Percentiles rank a stretch among this genome's conserved stretches.
phyloP scores from a whole-genome alignment of 2,797 vertebrate genomes.

The Pseudotriccus pelzelni region DNA sequence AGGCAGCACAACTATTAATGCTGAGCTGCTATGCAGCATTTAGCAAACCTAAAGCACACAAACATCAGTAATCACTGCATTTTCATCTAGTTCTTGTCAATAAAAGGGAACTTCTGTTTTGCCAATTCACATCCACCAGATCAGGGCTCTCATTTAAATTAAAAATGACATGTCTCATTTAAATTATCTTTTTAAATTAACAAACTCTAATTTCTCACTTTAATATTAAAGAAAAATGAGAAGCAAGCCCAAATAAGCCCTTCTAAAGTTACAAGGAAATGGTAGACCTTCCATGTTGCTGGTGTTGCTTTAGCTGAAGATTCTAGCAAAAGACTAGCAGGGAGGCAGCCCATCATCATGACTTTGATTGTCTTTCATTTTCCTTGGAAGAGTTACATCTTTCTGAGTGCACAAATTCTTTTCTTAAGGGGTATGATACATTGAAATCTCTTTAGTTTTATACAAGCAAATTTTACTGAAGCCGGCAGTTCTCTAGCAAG shows the following conservation, averaged over 20 bases:
- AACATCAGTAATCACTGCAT: background rate
- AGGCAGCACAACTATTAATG: background rate
- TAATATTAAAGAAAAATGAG: background rate
- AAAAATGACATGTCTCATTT: background rate
- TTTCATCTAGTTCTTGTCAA: background rate
- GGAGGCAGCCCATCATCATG: background rate
- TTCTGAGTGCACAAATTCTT: background rate
- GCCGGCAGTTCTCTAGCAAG: background rate
- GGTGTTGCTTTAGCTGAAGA: background rate
- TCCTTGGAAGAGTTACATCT: background rate
- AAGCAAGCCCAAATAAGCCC: background rate
- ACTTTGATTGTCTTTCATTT: background rate
- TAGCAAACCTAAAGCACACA: background rate
- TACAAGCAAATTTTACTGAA: background rate
- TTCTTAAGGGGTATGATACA: background rate
- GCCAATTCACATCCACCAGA: background rate
- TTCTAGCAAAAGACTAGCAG: background rate
- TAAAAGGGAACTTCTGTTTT: background rate
- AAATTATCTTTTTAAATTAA: background rate
- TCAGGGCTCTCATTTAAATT: background rate
- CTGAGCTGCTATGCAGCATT: accelerated
- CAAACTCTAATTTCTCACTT: background rate
- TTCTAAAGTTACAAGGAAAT: background rate
- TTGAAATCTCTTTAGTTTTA: conserved; percentile 13
- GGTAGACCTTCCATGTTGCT: background rate